phyloP scores from a whole-genome alignment of 1,140 invertebrate genomes.

The Bombus sylvicola region DNA sequence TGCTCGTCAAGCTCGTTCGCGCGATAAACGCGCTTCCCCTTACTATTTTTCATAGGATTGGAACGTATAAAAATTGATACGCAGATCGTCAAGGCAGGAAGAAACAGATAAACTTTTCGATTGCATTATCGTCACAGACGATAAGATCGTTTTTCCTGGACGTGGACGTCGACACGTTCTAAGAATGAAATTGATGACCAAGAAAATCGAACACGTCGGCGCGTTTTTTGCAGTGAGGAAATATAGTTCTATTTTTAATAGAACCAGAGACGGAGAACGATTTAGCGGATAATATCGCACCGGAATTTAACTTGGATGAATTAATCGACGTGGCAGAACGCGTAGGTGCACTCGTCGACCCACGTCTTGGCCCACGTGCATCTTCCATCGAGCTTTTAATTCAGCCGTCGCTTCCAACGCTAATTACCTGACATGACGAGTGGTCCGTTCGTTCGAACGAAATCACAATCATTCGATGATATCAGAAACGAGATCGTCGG shows the following conservation, averaged over 20 bases:
- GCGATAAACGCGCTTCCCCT: conserved; percentile 13
- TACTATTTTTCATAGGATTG: background rate
- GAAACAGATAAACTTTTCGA: conserved; percentile 3
- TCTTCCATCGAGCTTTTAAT: conserved; percentile 57
- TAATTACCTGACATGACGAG: conserved; percentile 55
- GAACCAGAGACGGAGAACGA: conserved; percentile 1
- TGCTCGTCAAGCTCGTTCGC: conserved; percentile 20
- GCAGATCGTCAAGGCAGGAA: background rate
- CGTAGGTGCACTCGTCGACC: conserved; percentile 39
- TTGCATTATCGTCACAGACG: background rate
- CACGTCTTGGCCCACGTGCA: conserved; percentile 60
- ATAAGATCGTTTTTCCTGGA: conserved; percentile 18
- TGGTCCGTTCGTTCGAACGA: background rate
- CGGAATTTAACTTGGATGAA: conserved; percentile 48
- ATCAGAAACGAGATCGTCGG: conserved; percentile 37
- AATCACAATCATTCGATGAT: conserved; percentile 58
- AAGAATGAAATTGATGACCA: background rate
- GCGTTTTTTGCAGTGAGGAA: background rate
- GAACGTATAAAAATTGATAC: conserved; percentile 24
- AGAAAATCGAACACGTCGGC: background rate
- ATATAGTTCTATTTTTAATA: background rate
- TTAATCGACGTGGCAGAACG: conserved; percentile 44
- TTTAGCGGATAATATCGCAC: conserved; percentile 37
- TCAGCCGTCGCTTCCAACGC: conserved; percentile 51
- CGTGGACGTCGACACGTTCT: background rate